Evolutionary conservation across 2,888 invertebrate genomes (phyloP).

Genomic region (Drosophila prostipennis): DNA sequence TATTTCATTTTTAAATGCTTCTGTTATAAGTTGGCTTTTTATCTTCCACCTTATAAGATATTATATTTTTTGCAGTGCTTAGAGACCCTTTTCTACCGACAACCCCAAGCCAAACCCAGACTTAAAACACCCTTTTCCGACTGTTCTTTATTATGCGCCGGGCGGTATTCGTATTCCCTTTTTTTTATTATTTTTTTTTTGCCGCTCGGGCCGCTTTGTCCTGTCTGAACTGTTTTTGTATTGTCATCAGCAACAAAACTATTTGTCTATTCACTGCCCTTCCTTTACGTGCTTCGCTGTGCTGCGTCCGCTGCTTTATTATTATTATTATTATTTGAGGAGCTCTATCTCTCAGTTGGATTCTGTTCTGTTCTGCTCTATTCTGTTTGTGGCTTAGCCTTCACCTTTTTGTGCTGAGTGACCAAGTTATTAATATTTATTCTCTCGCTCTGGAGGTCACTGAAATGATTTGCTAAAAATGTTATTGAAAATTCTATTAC

Average conservation of each 20-base stretch:
- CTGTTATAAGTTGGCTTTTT: no score
- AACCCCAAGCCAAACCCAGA: background rate
- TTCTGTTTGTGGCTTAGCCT: slow-evolving; percentile 64
- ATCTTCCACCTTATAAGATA: no score
- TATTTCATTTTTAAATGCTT: no score
- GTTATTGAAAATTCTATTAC: slow-evolving; percentile 73
- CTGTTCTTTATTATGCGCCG: slow-evolving; percentile 60
- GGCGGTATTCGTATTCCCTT: slow-evolving; percentile 28
- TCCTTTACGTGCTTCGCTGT: slow-evolving; percentile 45
- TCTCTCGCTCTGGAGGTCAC: slow-evolving; percentile 59
- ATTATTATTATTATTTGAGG: slow-evolving; percentile 68
- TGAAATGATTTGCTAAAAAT: slow-evolving; percentile 78
- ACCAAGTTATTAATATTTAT: slow-evolving; percentile 79
- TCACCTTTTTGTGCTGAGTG: slow-evolving; percentile 68
- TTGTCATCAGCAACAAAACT: slow-evolving; percentile 78
- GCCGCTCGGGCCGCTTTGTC: slow-evolving; percentile 61
- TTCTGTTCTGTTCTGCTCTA: slow-evolving; percentile 18
- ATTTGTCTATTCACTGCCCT: slow-evolving; percentile 77
- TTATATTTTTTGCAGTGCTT: background rate
- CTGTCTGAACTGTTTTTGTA: slow-evolving; percentile 73
- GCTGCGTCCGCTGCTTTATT: slow-evolving; percentile 48
- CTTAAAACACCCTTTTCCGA: slow-evolving; percentile 10
- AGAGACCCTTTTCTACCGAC: background rate
- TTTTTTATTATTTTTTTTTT: slow-evolving; percentile 50
- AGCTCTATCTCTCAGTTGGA: slow-evolving; percentile 40